Evolutionary conservation across 1,140 invertebrate genomes (phyloP).

Genomic region (Psilanteris sp.): DNA sequence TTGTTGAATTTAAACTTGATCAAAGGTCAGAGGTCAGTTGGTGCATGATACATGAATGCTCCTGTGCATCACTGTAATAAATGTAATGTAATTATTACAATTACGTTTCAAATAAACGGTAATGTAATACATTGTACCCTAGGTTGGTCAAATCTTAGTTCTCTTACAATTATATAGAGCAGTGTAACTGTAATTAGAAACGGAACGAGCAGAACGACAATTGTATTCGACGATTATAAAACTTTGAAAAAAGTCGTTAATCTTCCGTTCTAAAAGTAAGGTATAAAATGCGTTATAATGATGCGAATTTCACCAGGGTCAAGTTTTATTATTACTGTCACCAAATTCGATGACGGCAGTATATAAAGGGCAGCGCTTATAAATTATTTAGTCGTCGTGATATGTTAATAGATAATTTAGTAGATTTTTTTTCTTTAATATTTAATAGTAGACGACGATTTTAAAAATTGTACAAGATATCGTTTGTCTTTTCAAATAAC

Average conservation of each 20-base stretch:
- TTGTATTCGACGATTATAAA: too few relatives aligned
- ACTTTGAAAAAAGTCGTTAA: too few relatives aligned
- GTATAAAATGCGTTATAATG: background rate
- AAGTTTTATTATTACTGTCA: background rate
- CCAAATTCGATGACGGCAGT: background rate
- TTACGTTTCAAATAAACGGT: slow-evolving; percentile 3
- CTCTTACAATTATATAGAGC: too few relatives aligned
- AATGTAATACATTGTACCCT: slow-evolving; percentile 16
- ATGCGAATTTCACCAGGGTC: slow-evolving; percentile 2
- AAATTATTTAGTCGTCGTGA: slow-evolving; percentile 16
- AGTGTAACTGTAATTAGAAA: too few relatives aligned
- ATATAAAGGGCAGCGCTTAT: slow-evolving; percentile 3
- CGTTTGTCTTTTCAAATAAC: background rate
- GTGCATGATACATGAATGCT: slow-evolving; percentile 3
- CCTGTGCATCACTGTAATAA: slow-evolving; percentile 15
- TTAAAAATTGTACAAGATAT: slow-evolving; percentile 1
- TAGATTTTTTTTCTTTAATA: background rate
- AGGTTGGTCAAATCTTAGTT: slow-evolving; percentile 13
- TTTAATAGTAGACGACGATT: slow-evolving; percentile 1
- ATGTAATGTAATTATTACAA: slow-evolving; percentile 5
- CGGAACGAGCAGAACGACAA: too few relatives aligned
- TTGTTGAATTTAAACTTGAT: background rate
- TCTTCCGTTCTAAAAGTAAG: slow-evolving; percentile 7
- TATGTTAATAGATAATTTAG: slow-evolving; percentile 15
- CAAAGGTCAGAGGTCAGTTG: slow-evolving; percentile 2